Evolutionary conservation across 2,113 vertebrate genomes (phyloP), one percentile per base, ranked within the genome.

Genomic region (Coturnix japonica): DNA sequence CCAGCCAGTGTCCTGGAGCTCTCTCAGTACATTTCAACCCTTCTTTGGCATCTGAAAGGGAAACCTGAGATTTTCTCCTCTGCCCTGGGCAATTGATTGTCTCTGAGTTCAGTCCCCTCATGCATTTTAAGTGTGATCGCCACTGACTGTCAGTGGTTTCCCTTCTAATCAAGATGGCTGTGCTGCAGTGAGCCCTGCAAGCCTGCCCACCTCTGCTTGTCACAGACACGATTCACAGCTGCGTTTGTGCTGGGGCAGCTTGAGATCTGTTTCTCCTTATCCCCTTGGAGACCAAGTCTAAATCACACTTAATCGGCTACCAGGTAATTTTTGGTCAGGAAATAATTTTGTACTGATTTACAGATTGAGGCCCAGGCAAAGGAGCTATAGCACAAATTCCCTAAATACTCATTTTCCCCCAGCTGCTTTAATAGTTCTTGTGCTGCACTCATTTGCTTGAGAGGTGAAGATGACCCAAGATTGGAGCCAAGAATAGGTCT

Each of bases 141-240:
- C 9, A n/a, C 20, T 61, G 47, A 78, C 3, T 0, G 4, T 64
- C 56, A 13, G 43, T 6, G 6, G 3, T 65, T 92, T 74, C 30
- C 37, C 71, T 74, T 47, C 30, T n/a, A 79, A 41, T 22, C 11
- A 11, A 37, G 20, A 23, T 51, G 21, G 47, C 5, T 74, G 10
- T 25, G 13, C 44, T 53, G 49, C 28, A 54, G 23, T 69, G 9
- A 39, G 75, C 18, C 26, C 30, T 57, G 6, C 43, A 47, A 72
- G 51, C 53, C 25, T 21, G 16, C 67, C 23, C 11, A 1, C 1
- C 49, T 61, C 11, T 72, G 21, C 28, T 28, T 35, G 5, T 3
- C 49, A 7, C n/a, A 1, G 1, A 30, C 6, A 16, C 0, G 6
- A 81, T 4, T 17, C 16, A 64, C 25, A 74, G 37, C 5, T 81